Conservation (phyloP, 2,888 invertebrate genomes). For the Hydraecia micacea region DNA sequence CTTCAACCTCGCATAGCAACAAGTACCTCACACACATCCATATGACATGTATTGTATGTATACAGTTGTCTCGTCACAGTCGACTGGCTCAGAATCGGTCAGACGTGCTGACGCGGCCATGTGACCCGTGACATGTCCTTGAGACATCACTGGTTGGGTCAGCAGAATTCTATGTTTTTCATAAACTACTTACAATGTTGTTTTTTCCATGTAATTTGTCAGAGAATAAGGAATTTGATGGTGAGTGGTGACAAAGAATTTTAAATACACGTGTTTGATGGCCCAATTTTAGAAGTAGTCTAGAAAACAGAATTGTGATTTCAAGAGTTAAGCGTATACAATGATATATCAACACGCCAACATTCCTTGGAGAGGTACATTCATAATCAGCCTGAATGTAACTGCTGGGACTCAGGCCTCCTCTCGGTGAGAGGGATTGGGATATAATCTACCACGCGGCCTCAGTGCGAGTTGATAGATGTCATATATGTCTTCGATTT, state of each 20-base stretch:
- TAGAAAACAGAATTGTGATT: no score
- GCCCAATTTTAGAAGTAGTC: no score
- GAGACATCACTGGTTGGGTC: conserved; percentile 19
- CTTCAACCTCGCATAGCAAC: conserved; percentile 5
- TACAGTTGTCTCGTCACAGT: conserved; percentile 17
- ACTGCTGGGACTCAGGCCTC: no score
- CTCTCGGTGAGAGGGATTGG: no score
- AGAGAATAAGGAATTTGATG: no score
- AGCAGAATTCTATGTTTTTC: not conserved
- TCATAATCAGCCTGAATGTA: no score
- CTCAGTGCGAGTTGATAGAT: no score
- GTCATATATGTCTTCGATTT: no score
- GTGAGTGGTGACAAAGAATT: not conserved
- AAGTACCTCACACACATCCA: not conserved
- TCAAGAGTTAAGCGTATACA: no score
- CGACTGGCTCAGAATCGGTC: conserved; percentile 23
- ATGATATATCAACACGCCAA: no score
- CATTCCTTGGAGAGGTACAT: no score
- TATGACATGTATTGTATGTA: not conserved
- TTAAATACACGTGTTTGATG: not conserved
- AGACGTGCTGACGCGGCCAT: conserved; percentile 51
- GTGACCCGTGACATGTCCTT: conserved; percentile 36
- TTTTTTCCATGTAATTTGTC: not conserved
- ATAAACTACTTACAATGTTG: not conserved
- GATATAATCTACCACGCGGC: no score